Evolutionary conservation across 2,888 invertebrate species (phyloP).

Genomic region (Rhagium mordax): DNA sequence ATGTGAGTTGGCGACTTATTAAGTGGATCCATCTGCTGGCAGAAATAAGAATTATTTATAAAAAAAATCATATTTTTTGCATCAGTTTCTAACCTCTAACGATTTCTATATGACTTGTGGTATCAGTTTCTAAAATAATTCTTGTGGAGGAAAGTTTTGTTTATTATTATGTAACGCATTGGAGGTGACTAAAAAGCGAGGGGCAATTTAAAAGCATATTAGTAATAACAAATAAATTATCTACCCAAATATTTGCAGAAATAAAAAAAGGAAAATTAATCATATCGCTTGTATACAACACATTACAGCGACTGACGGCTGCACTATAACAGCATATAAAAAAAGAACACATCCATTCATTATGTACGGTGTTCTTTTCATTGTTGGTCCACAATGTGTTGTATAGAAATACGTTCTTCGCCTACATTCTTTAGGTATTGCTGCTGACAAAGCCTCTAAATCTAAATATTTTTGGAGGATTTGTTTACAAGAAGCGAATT

Average conservation of each 20-base stretch:
- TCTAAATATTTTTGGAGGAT: conserved; percentile 32
- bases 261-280: neutral
- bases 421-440: conserved; percentile 10
- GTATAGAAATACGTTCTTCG: neutral
- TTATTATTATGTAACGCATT: no score
- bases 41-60: no score
- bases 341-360: neutral
- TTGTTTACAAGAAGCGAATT: conserved; percentile 34
- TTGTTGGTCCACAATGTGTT: neutral
- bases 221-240: neutral
- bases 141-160: no score
- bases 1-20: no score
- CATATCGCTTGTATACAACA: neutral
- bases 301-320: neutral
- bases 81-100: no score
- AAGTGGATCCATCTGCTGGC: no score
- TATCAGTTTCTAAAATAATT: no score
- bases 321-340: neutral
- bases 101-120: no score
- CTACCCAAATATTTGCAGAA: neutral
- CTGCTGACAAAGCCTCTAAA: conserved; percentile 2
- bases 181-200: no score
- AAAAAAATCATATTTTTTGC: no score
- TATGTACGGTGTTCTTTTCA: neutral
- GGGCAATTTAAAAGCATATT: no score